phyloP scores from a whole-genome alignment of 2,797 vertebrate genomes.

The Buphagus erythrorhynchus region DNA sequence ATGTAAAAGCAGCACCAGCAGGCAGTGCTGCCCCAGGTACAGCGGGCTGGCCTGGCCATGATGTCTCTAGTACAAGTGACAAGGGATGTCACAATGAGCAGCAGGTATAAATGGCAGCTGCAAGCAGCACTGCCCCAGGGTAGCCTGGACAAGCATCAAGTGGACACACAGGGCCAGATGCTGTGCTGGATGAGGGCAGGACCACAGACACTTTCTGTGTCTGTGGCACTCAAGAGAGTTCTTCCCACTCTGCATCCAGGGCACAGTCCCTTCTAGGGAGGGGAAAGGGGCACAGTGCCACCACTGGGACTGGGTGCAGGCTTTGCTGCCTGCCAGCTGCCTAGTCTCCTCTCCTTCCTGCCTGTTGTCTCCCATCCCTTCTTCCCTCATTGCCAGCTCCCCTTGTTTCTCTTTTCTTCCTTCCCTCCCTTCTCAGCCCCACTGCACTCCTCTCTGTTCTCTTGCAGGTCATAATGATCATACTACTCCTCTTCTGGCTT shows the following conservation, averaged over 20 bases:
- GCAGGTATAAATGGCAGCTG: fast-evolving
- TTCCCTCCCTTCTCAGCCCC: neutral
- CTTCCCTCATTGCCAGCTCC: neutral
- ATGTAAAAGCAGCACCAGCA: no score
- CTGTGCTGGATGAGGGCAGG: neutral
- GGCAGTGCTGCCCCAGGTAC: no score
- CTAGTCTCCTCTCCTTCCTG: neutral
- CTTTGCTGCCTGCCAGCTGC: neutral
- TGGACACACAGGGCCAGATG: fast-evolving
- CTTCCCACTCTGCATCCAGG: neutral
- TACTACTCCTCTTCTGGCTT: neutral
- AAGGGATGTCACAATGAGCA: neutral
- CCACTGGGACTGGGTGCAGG: fast-evolving
- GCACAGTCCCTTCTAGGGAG: neutral
- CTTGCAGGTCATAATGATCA: neutral
- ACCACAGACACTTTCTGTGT: fast-evolving
- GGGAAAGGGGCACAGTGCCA: no score
- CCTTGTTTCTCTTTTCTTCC: fast-evolving
- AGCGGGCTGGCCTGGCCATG: no score
- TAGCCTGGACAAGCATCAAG: neutral
- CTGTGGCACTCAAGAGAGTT: no score
- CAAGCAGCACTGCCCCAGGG: no score
- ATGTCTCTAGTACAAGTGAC: no score
- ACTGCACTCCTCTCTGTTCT: neutral
- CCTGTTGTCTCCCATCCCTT: fast-evolving